Base-by-base conservation (phyloP, 2,797 vertebrate genomes). In the Halcyon chelicuti region DNA sequence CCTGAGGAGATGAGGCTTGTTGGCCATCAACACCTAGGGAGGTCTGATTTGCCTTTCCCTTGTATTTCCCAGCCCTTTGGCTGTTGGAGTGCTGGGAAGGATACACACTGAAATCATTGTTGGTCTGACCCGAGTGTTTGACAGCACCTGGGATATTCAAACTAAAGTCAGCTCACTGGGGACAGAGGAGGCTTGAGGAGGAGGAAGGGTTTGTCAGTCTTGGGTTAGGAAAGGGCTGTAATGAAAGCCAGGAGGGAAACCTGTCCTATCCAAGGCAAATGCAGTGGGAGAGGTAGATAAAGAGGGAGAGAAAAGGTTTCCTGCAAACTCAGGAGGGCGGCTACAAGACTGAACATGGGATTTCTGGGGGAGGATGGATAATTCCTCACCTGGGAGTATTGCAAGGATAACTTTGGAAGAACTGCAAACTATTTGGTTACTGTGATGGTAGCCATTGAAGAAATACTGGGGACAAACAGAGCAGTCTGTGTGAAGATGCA, bases 21-120 rank as follows among this genome's bases (percentile, higher is more conserved):
- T 18, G 62, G 21, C 47, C 26, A 14, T 15, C 23, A 14, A 8
- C 5, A 21, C 14, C 33, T 37, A 44, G 21, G 26, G 3, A 28
- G n/a, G 12, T 61, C 61, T 81, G n/a, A 16, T 51, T 66, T 54
- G 26, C 52, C 52, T 82, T 70, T 49, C 19, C 42, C 42, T 26
- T 17, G 3, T 28, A 18, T 78, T 74, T 91, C 58, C 61, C 57
- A 62, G 7, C 29, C n/a, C 10, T 93, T 60, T 57, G 61, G 51
- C 57, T 66, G n/a, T 26, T 44, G 20, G 25, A n/a, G 33, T 17
- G 23, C 21, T 55, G 49, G 65, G 15, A 73, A 55, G 39, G 61
- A 35, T 17, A n/a, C 0, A 0, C 17, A 12, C 37, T 13, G 26
- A 66, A 63, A 67, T 39, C 35, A 35, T 37, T 3, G 1, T 7